These are phyloP conservation scores for Lasioglossum villosulum DNA, from an alignment of 2,888 invertebrate species.

Conservation along the genomic window DNA sequence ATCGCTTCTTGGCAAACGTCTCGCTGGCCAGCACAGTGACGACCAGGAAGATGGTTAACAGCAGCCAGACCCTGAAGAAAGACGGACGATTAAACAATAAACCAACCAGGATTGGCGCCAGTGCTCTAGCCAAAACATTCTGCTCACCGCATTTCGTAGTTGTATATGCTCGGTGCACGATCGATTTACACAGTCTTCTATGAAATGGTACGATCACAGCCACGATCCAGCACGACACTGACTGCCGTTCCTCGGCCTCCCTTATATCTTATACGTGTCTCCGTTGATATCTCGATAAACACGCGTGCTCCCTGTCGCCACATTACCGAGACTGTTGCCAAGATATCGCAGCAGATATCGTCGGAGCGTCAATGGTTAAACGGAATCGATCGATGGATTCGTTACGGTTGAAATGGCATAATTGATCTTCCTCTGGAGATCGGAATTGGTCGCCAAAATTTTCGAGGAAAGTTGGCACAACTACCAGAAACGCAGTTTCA, in stretches of 20 bases:
- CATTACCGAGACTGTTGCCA: neutral
- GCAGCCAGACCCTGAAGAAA: conserved; percentile 63
- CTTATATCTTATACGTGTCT: conserved; percentile 65
- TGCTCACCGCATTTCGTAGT: conserved; percentile 47
- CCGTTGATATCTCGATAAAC: conserved; percentile 66
- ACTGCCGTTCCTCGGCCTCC: conserved; percentile 30
- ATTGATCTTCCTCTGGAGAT: neutral
- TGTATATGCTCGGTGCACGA: neutral
- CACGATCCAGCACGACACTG: conserved; percentile 52
- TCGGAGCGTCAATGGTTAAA: neutral
- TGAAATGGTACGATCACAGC: conserved; percentile 24
- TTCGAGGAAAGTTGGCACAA: neutral
- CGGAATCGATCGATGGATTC: neutral
- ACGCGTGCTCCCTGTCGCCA: neutral
- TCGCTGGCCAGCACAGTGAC: conserved; percentile 57
- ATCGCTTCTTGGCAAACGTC: conserved; percentile 51
- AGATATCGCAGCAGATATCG: conserved; percentile 35
- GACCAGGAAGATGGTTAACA: conserved; percentile 53
- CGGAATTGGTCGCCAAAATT: neutral
- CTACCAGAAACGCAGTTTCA: neutral
- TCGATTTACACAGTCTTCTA: neutral
- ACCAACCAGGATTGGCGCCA: neutral
- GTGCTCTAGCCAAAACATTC: conserved; percentile 26
- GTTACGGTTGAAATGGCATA: neutral
- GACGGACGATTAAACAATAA: neutral